Percentiles rank a stretch among this genome's conserved stretches.
These are phyloP conservation scores for Tachina grossa DNA, from an alignment of 2,888 invertebrate genomes.

Conservation along the genomic window DNA sequence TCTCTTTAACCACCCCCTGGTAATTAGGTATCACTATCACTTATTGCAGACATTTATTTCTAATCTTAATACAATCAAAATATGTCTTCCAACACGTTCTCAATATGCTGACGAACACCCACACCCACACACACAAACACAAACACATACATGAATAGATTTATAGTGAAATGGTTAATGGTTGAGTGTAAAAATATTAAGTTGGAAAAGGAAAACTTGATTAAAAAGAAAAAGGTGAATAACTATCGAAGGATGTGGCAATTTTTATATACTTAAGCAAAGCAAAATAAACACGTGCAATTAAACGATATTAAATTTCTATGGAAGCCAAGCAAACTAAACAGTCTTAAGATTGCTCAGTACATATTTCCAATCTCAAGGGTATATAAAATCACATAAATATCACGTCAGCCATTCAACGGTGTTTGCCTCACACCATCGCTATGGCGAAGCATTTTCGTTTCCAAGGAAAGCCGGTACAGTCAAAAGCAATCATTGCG, in stretches of 20 bases:
- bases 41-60: slow-evolving; percentile 59
- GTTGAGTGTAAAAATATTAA: neutral
- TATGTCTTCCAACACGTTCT: slow-evolving; percentile 38
- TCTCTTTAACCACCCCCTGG: slow-evolving; percentile 45
- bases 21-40: slow-evolving; percentile 63
- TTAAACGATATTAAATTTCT: slow-evolving; percentile 29
- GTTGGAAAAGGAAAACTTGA: neutral
- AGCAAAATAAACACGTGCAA: slow-evolving; percentile 1
- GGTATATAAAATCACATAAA: slow-evolving; percentile 3
- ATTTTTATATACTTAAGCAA: slow-evolving; percentile 30
- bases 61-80: slow-evolving; percentile 46
- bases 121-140: neutral
- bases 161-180: slow-evolving; percentile 14
- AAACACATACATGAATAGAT: neutral
- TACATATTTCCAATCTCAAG: neutral
- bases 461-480: neutral
- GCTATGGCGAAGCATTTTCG: neutral
- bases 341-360: neutral
- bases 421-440: neutral
- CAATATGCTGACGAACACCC: slow-evolving; percentile 14
- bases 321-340: neutral
- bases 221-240: neutral
- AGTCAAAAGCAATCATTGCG: slow-evolving; percentile 19
- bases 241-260: neutral
- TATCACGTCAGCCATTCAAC: neutral